Evolutionary conservation across 2,888 invertebrate genomes (phyloP), one percentile per base, ranked within the genome.

Genomic region (Conops quadrifasciatus): DNA sequence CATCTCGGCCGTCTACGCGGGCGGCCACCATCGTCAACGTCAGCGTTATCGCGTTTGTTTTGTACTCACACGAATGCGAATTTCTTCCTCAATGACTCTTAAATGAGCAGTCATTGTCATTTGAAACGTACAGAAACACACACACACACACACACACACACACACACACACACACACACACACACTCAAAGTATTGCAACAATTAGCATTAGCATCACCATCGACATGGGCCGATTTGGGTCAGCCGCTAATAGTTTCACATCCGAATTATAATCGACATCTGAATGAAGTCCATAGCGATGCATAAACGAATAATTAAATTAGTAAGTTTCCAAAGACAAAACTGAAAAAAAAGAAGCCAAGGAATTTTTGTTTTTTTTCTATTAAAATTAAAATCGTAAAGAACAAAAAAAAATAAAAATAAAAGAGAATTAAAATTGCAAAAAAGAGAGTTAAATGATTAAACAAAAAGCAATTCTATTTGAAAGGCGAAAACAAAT

Each of bases 171-270:
- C 21, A 4, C 24, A 13, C 58, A 24, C n/a, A 24, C 58, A 13
- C 4, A 21, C 58, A 21, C 5, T 13, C 9, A 19, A 21, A n/a
- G 24, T 19, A 24, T 43, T 19, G 28, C 47, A 60, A 60, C 68
- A 68, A 68, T 68, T 68, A 68, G 68, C 68, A 68, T 49, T 43
- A 28, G 21, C 58, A 19, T 36, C 36, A 36, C n/a, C 49, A 36
- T 36, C 36, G 36, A 36, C 63, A 66, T 58, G 28, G 36, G 30
- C 26, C 49, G 47, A 59, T 67, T 53, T 60, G 60, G 68, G 68
- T 68, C 68, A 60, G 47, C 60, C 68, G 68, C 68, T 68, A 68
- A 68, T 68, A 26, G 68, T 21, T 68, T 60, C 60, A 24, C 68
- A 59, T 68, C 68, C 68, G 68, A 43, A 26, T 67, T 28, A 59